Conservation (phyloP, 2,888 invertebrate species). For the Melieria omissa region DNA sequence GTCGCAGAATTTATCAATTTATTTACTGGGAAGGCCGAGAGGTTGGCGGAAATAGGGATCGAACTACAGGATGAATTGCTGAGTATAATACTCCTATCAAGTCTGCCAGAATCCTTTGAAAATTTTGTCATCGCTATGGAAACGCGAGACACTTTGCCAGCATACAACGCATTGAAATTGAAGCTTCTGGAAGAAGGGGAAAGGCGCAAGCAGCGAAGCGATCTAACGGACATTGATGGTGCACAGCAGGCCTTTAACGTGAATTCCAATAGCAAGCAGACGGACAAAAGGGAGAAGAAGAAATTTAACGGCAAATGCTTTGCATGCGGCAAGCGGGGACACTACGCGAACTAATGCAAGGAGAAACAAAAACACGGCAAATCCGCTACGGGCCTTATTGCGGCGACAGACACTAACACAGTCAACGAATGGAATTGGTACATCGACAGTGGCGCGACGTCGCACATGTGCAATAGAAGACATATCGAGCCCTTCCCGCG, state of each 20-base stretch:
- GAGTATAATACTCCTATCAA: constrained; percentile 35
- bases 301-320: constrained; percentile 23
- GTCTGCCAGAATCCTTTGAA: constrained; percentile 30
- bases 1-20: neutral
- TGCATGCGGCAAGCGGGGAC: constrained; percentile 12
- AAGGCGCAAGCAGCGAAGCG: constrained; percentile 9
- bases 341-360: constrained; percentile 19
- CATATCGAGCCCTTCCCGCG: no score
- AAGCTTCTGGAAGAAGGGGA: constrained; percentile 34
- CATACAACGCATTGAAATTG: constrained; percentile 11
- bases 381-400: constrained; percentile 31
- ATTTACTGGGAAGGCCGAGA: constrained; percentile 8
- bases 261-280: neutral
- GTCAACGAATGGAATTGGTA: constrained; percentile 33
- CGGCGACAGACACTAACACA: constrained; percentile 24
- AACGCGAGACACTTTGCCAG: constrained; percentile 28
- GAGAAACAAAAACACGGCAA: constrained; percentile 17
- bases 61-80: constrained; percentile 31
- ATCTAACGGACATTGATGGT: neutral
- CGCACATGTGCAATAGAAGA: constrained; percentile 37
- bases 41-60: constrained; percentile 23
- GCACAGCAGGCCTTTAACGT: constrained; percentile 20
- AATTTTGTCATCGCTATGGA: constrained; percentile 38
- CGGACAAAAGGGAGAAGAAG: constrained; percentile 14
- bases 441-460: constrained; percentile 39